These are phyloP conservation scores for Anthophora plumipes DNA, from an alignment of 2,888 invertebrate genomes.

Conservation along the genomic window DNA sequence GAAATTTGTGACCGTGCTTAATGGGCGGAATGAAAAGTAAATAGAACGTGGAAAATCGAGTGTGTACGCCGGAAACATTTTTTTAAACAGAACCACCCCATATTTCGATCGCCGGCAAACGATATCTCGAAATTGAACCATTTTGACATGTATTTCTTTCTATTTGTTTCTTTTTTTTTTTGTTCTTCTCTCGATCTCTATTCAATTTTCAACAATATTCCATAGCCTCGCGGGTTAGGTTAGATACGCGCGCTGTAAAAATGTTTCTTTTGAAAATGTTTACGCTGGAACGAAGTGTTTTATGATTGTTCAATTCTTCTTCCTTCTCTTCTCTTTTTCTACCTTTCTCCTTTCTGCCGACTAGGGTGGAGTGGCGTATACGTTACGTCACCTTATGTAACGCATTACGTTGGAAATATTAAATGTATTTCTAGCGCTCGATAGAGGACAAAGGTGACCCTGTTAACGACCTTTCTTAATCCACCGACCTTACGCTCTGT, in stretches of 20 bases:
- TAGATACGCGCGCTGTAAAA: too few species aligned
- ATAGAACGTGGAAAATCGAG: constrained; percentile 12
- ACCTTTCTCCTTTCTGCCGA: background rate
- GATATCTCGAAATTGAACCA: background rate
- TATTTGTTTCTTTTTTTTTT: too few species aligned
- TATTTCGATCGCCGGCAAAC: background rate
- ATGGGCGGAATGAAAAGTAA: constrained; percentile 27
- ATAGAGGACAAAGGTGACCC: constrained; percentile 46
- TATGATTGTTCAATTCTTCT: background rate
- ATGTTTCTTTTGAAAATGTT: too few species aligned
- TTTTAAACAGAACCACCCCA: background rate
- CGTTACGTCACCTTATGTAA: constrained; percentile 22
- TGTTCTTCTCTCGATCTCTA: too few species aligned
- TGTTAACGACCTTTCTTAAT: constrained; percentile 60
- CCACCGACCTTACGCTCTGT: constrained; percentile 36
- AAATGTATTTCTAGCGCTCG: constrained; percentile 31
- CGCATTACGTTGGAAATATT: constrained; percentile 10
- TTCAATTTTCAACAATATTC: background rate
- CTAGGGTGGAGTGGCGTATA: background rate
- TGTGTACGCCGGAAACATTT: background rate
- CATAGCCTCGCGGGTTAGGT: too few species aligned
- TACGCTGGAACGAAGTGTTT: too few species aligned
- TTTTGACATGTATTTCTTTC: background rate
- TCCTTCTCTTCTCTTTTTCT: background rate
- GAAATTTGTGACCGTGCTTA: constrained; percentile 45